phyloP scores from a whole-genome alignment of 1,140 invertebrate genomes.

The Hylaeus anthracinus region DNA sequence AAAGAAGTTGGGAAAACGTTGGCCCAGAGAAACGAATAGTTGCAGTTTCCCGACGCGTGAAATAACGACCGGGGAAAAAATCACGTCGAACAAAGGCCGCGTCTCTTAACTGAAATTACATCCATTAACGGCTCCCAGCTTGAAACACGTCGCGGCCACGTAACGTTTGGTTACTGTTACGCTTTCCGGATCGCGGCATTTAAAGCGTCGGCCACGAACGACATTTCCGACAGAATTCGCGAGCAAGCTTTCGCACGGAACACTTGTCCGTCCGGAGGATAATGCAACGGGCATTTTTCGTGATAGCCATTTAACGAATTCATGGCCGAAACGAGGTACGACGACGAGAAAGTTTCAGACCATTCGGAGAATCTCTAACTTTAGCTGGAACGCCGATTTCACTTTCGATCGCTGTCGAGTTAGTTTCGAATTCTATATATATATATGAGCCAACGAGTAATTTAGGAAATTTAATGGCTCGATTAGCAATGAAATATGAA shows the following conservation, averaged over 20 bases:
- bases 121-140: conserved; percentile 28
- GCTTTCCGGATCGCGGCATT: conserved; percentile 37
- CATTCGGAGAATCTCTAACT: neutral
- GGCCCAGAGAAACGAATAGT: neutral
- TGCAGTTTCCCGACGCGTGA: neutral
- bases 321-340: neutral
- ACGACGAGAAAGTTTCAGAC: conserved; percentile 12
- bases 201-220: conserved; percentile 11
- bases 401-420: neutral
- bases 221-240: conserved; percentile 34
- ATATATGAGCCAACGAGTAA: too few relatives aligned
- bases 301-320: conserved; percentile 4
- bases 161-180: conserved; percentile 41
- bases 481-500: too few relatives aligned
- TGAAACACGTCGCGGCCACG: conserved; percentile 4
- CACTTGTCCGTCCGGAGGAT: neutral
- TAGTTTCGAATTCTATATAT: neutral
- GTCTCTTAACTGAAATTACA: conserved; percentile 44
- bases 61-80: neutral
- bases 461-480: too few relatives aligned
- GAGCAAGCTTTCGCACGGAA: neutral
- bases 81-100: neutral
- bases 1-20: too few relatives aligned
- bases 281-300: neutral
- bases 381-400: neutral